Evolutionary conservation across 2,113 vertebrate genomes (phyloP), one percentile per base, ranked within the genome.

Genomic region (Noctilio leporinus): DNA sequence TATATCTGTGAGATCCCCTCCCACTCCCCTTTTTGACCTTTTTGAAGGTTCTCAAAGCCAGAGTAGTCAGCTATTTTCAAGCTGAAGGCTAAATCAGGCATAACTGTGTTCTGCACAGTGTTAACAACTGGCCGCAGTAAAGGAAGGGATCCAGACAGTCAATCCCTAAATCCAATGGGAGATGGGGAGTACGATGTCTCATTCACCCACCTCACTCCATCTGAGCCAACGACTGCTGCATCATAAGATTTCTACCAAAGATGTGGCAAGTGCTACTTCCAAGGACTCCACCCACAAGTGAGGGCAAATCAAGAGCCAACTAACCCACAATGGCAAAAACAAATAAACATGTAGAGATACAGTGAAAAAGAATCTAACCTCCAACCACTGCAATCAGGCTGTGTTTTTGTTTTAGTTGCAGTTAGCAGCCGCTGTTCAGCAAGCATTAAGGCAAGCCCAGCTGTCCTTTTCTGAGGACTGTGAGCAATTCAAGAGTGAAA

Each of bases 401-500:
- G 7, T 40, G 94, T 95, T 97, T 94, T 96, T 95, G 67, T 69
- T 78, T 73, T 95, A 87, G 93, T 90, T 97, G 97, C 97, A 98
- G 98, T 97, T 97, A 97, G 95, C 96, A 97, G 97, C 96, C 96
- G 94, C 92, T 96, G 89, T 92, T 97, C 40, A 78, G 93, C 86
- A 89, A 92, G 95, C 94, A 89, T 35, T 47, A 83, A 83, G 86
- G 93, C 55, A n/a, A 85, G 86, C 91, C 95, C 97, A 97, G 97
- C 97, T 97, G 96, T 96, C 95, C 96, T 96, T 83, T 89, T 82
- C 43, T 87, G 96, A 97, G 80, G 76, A 77, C 94, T 96, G 97
- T 88, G 85, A 97, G 93, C 76, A 89, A 62, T 19, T 93, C 53
- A 76, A 86, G 81, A 89, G 95, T 88, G 89, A 95, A 96, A 96